Percentiles rank a stretch among this genome's conserved stretches.
Evolutionary conservation across 2,797 vertebrate genomes (phyloP).

Genomic region (Macropodus opercularis): DNA sequence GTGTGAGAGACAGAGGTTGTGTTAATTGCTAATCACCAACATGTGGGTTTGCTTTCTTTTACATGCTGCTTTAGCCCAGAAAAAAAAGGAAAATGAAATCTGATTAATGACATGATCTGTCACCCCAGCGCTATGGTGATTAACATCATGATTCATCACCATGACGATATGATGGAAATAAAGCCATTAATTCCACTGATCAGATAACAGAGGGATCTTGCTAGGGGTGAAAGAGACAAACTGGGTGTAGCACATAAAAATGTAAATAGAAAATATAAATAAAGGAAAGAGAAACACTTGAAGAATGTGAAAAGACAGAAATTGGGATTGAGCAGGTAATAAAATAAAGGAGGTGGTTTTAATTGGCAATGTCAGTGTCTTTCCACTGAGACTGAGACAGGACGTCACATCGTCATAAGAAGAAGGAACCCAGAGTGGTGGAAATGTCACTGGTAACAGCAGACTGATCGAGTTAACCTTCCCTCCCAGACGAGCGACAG

Average conservation of each 20-base stretch:
- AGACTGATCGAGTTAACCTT: conserved; percentile 30
- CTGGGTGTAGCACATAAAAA: conserved; percentile 25
- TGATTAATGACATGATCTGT: conserved; percentile 77
- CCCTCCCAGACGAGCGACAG: conserved; percentile 17
- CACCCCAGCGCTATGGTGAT: conserved; percentile 76
- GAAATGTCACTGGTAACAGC: conserved; percentile 61
- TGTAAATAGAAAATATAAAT: conserved; percentile 2
- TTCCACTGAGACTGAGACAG: conserved; percentile 18
- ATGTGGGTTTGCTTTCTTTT: conserved; percentile 67
- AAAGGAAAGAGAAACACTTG: not conserved
- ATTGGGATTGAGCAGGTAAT: conserved; percentile 23
- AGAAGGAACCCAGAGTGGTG: conserved; percentile 18
- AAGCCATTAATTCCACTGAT: conserved; percentile 81
- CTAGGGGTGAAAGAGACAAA: conserved; percentile 49
- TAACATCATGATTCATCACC: conserved; percentile 81
- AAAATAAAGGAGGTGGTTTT: conserved; percentile 37
- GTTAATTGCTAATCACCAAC: conserved; percentile 74
- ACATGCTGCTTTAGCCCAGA: conserved; percentile 52
- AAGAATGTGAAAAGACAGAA: conserved; percentile 26
- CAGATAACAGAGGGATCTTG: conserved; percentile 57
- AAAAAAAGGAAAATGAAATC: too few relatives aligned
- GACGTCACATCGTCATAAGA: conserved; percentile 36
- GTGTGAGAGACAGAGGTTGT: conserved; percentile 34
- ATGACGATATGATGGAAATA: conserved; percentile 78
- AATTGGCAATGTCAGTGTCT: conserved; percentile 58